Conservation (phyloP, 2,797 vertebrate species). For the Eurystomus glaucurus region DNA sequence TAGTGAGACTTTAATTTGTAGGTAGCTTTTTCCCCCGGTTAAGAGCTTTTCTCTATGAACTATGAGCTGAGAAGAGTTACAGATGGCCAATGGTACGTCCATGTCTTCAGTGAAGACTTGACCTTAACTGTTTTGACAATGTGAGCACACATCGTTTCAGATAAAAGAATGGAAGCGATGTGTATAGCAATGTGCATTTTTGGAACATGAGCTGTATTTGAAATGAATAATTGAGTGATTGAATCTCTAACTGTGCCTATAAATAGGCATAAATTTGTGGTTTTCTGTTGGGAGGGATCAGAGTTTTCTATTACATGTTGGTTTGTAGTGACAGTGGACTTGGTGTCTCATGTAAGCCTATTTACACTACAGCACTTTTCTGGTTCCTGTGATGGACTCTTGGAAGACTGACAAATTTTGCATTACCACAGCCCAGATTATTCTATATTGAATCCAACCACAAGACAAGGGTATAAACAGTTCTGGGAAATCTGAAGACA, state of each 20-base stretch:
- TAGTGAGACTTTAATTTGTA: neutral
- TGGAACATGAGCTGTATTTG: neutral
- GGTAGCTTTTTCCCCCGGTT: neutral
- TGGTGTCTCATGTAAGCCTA: neutral
- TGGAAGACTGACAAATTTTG: neutral
- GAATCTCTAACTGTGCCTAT: neutral
- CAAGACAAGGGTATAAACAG: neutral
- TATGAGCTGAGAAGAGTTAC: neutral
- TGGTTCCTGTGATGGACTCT: neutral
- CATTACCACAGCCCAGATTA: neutral
- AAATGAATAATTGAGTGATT: neutral
- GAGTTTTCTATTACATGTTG: neutral
- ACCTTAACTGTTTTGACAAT: neutral
- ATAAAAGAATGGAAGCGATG: neutral
- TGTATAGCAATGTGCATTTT: neutral
- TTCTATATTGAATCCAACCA: neutral
- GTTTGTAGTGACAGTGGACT: neutral
- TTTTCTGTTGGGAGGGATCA: neutral
- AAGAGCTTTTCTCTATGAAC: neutral
- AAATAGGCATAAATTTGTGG: neutral
- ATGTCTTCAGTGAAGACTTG: neutral
- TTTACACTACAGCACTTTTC: neutral
- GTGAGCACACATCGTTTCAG: neutral
- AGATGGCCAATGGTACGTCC: rapidly evolving
- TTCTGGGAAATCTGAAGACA: neutral